phyloP scores from a whole-genome alignment of 2,113 vertebrate genomes.

The Pseudonaja textilis region DNA sequence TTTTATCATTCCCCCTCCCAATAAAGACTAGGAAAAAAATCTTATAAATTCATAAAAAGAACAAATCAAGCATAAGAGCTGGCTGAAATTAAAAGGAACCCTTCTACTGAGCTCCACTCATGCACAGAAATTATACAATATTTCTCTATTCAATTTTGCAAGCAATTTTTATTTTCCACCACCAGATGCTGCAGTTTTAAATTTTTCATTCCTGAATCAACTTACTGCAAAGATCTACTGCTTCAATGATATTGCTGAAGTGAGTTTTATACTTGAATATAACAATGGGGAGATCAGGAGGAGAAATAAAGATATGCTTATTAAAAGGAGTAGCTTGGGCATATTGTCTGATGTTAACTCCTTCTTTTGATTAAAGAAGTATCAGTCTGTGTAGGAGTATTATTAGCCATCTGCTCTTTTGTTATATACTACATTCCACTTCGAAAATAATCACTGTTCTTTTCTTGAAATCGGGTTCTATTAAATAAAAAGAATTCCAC shows the following conservation, averaged over 20 bases:
- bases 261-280: not conserved
- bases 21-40: not conserved
- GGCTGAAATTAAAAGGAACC: not conserved
- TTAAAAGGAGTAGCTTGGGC: not conserved
- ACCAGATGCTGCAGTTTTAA: not conserved
- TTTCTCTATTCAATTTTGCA: not conserved
- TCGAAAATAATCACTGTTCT: constrained; percentile 19
- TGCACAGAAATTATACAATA: not conserved
- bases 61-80: not conserved
- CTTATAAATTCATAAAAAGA: not conserved
- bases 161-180: not conserved
- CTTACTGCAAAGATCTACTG: not conserved
- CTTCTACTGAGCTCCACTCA: not conserved
- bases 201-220: not conserved
- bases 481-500: not conserved
- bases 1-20: not conserved
- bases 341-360: constrained; percentile 6
- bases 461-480: not conserved
- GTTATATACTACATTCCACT: constrained; percentile 4
- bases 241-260: not conserved
- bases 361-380: constrained; percentile 7
- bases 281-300: not conserved
- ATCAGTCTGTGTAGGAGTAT: not conserved
- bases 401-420: constrained; percentile 30
- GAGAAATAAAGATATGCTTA: not conserved